Evolutionary conservation across 2,797 vertebrate genomes (phyloP).

Genomic region (Avahi laniger): DNA sequence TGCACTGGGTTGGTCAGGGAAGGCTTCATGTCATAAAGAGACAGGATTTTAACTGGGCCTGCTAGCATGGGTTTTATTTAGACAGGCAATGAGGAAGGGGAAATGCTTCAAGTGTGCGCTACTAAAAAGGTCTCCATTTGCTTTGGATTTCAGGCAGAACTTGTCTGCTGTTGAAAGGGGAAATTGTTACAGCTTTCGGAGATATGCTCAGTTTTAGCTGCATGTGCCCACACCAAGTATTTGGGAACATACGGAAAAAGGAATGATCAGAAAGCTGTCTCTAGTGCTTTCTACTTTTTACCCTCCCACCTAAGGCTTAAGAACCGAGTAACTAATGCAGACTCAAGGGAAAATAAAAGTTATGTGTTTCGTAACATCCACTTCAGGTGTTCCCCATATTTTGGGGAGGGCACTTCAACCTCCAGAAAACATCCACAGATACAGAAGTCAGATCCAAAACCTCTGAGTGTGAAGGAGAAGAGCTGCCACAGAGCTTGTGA

Average conservation of each 20-base stretch:
- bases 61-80: neutral
- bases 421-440: neutral
- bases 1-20: neutral
- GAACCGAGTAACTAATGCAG: neutral
- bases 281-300: neutral
- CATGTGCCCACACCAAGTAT: neutral
- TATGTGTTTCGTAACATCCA: neutral
- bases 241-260: neutral
- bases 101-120: neutral
- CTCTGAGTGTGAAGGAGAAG: neutral
- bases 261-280: neutral
- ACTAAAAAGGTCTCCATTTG: neutral
- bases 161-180: neutral
- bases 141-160: conserved; percentile 29
- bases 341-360: neutral
- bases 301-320: neutral
- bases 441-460: neutral
- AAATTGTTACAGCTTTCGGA: neutral
- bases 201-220: neutral
- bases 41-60: neutral
- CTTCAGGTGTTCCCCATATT: neutral
- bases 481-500: neutral
- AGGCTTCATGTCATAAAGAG: neutral
- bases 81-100: neutral
- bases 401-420: neutral